These are phyloP conservation scores for Bombyx mandarina DNA, from an alignment of 1,140 invertebrate genomes.

Conservation along the genomic window DNA sequence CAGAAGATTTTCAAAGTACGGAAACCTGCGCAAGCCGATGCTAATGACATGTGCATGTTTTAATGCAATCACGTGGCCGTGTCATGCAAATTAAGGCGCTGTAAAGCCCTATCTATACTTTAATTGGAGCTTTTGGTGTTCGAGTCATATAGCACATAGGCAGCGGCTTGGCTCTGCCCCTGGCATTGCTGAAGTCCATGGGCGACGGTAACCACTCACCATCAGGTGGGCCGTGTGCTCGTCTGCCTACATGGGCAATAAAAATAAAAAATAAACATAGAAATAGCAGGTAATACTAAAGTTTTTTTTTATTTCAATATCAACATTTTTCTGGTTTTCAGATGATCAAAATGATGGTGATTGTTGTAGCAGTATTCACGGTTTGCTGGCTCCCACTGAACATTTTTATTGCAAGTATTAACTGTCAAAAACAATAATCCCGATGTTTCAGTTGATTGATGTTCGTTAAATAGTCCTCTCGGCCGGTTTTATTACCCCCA, in stretches of 20 bases:
- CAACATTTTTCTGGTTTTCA: slow-evolving; percentile 54
- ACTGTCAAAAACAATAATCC: slow-evolving; percentile 1
- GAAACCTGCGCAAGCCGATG: too few relatives aligned
- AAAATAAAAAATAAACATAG: background rate
- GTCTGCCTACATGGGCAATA: too few relatives aligned
- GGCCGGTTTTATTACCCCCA: too few relatives aligned
- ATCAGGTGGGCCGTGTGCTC: too few relatives aligned
- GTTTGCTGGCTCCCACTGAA: slow-evolving; percentile 92
- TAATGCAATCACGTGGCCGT: too few relatives aligned
- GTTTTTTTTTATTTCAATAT: background rate
- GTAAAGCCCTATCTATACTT: background rate
- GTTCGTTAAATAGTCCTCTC: background rate
- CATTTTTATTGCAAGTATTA: slow-evolving; percentile 78
- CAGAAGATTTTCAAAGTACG: too few relatives aligned
- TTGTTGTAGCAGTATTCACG: slow-evolving; percentile 88
- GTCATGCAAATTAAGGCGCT: too few relatives aligned
- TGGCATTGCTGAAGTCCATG: too few relatives aligned
- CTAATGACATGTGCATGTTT: too few relatives aligned
- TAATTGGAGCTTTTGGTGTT: background rate
- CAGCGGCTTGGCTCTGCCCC: too few relatives aligned
- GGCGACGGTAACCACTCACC: too few relatives aligned
- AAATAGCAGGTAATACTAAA: background rate
- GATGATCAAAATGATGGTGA: slow-evolving; percentile 96
- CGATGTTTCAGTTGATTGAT: background rate
- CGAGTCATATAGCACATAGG: background rate